Evolutionary conservation across 2,797 vertebrate species (phyloP), one percentile per base, ranked within the genome.

Genomic region (Lophotriccus pileatus): DNA sequence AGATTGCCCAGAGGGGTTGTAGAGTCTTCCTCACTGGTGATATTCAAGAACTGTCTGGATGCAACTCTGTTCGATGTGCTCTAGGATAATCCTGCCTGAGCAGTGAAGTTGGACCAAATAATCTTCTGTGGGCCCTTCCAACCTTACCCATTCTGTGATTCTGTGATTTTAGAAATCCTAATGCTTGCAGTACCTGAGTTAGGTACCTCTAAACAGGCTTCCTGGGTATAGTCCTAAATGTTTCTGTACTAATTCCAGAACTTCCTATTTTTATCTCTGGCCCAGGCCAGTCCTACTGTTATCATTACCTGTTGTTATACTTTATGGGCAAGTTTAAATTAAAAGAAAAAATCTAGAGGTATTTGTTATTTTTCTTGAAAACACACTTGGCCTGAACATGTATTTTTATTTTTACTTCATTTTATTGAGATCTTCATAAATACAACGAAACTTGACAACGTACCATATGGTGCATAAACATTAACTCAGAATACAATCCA

Each of bases 381-480:
- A 55, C 30, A 96, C 60, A 25, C 22, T 53, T 22, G 27, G 32
- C 41, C 73, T 73, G 76, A 91, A 88, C 67, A 75, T 78, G 37
- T 81, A 70, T 91, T 96, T 95, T 92, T 94, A 56, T 89, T 82
- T 92, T 84, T 67, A 86, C 41, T 67, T 88, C 39, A 41, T 37
- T 95, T 94, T 76, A 77, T 58, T 56, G 92, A 91, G 77, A 60
- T 94, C 82, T 87, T 91, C 49, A 39, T 92, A 84, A 95, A 72
- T 84, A 77, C 83, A 93, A 87, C 73, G 86, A 89, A 93, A 84
- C 69, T 84, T 94, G 96, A 96, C 89, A 96, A 93, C 41, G 20
- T 12, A 86, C 87, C 78, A 66, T 87, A 95, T 96, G 85, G 82
- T 47, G 34, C 62, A 46, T 93, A 94, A 90, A 69, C 83, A 84